phyloP scores from a whole-genome alignment of 2,888 invertebrate species.

The Bombylius major region DNA sequence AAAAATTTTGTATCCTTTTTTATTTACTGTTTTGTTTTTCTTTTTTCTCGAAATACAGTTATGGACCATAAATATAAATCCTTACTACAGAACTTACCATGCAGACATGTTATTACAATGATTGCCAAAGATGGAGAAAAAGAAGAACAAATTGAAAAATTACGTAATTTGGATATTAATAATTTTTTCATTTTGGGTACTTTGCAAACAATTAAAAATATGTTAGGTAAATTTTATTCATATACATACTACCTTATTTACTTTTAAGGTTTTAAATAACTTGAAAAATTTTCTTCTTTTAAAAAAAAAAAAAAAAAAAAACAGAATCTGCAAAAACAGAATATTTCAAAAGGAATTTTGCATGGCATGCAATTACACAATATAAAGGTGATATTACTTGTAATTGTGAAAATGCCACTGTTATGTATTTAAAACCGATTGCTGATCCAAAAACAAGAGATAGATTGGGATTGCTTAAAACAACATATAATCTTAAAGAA shows the following conservation, averaged over 20 bases:
- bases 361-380: slow-evolving; percentile 76
- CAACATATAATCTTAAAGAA: slow-evolving; percentile 55
- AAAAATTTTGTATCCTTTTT: background rate
- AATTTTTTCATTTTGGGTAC: slow-evolving; percentile 79
- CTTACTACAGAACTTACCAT: slow-evolving; percentile 76
- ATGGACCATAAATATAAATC: slow-evolving; percentile 93
- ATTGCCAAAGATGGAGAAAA: slow-evolving; percentile 43
- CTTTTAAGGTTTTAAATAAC: background rate
- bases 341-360: slow-evolving; percentile 71
- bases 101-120: slow-evolving; percentile 72
- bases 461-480: slow-evolving; percentile 54
- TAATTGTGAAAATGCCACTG: slow-evolving; percentile 61
- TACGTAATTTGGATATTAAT: slow-evolving; percentile 72
- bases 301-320: background rate
- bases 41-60: slow-evolving; percentile 38
- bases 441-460: slow-evolving; percentile 56
- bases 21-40: background rate
- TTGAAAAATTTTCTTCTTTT: background rate
- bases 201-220: slow-evolving; percentile 53
- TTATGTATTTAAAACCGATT: slow-evolving; percentile 61
- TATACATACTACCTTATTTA: background rate
- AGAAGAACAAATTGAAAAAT: slow-evolving; percentile 54
- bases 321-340: slow-evolving; percentile 52
- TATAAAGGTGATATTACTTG: slow-evolving; percentile 62
- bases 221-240: slow-evolving; percentile 46